These are phyloP conservation scores for Scaptomyza caliginosa DNA, from an alignment of 2,888 invertebrate species.

Conservation along the genomic window DNA sequence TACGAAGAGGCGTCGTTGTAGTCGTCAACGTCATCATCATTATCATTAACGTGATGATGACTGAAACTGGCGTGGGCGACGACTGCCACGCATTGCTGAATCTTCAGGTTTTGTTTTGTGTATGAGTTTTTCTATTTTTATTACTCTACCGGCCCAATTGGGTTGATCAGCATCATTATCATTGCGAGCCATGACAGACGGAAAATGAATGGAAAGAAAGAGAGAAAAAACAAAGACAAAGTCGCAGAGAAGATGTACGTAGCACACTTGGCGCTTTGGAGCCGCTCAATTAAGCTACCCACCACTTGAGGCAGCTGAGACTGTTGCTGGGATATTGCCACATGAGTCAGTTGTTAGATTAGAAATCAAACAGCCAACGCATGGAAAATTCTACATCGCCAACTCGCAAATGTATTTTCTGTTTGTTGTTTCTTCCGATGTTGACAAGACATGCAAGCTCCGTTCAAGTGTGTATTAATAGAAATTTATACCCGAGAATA, in stretches of 20 bases:
- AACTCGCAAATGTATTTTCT: slow-evolving; percentile 24
- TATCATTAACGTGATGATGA: slow-evolving; percentile 23
- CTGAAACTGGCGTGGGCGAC: slow-evolving; percentile 56
- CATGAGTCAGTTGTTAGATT: slow-evolving; percentile 56
- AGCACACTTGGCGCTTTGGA: slow-evolving; percentile 61
- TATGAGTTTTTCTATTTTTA: slow-evolving; percentile 23
- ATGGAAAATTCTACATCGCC: slow-evolving; percentile 43
- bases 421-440: slow-evolving; percentile 26
- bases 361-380: slow-evolving; percentile 66
- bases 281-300: slow-evolving; percentile 76
- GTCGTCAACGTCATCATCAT: not conserved
- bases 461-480: slow-evolving; percentile 58
- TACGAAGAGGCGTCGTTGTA: slow-evolving; percentile 2
- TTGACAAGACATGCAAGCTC: slow-evolving; percentile 58
- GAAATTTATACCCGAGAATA: slow-evolving; percentile 46
- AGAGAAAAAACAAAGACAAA: not conserved
- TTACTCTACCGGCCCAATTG: slow-evolving; percentile 42
- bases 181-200: slow-evolving; percentile 56
- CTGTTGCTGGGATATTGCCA: slow-evolving; percentile 36
- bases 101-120: slow-evolving; percentile 46
- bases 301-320: slow-evolving; percentile 39
- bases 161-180: slow-evolving; percentile 51
- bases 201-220: slow-evolving; percentile 30
- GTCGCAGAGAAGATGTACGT: slow-evolving; percentile 19
- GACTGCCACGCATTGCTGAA: slow-evolving; percentile 73